Conservation (phyloP, 2,888 invertebrate genomes). For the Oxycera nigricornis region DNA sequence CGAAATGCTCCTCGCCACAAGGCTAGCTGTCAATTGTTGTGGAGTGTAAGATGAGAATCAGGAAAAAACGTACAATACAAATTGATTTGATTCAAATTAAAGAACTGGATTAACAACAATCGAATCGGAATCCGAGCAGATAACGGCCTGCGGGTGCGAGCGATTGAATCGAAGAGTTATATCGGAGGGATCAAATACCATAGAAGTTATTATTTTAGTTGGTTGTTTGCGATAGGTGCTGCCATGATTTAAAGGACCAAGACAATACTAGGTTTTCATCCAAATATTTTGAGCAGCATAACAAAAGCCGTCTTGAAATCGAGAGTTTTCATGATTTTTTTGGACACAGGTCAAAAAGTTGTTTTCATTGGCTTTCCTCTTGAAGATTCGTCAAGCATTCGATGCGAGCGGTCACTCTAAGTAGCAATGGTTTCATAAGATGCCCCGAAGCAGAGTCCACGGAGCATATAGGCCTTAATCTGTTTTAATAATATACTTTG, state of each 20-base stretch:
- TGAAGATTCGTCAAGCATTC: neutral
- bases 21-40: neutral
- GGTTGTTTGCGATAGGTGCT: neutral
- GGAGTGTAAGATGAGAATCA: conserved; percentile 11
- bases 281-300: neutral
- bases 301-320: neutral
- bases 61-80: conserved; percentile 13
- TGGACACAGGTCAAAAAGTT: neutral
- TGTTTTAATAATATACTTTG: conserved; percentile 27
- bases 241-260: too few relatives aligned
- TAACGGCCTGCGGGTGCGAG: neutral
- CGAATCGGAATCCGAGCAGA: conserved; percentile 14
- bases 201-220: neutral
- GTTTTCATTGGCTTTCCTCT: neutral
- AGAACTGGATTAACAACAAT: conserved; percentile 29
- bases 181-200: conserved; percentile 18
- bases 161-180: conserved; percentile 23
- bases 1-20: neutral
- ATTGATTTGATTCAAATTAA: conserved; percentile 22
- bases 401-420: too few relatives aligned
- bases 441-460: conserved; percentile 1
- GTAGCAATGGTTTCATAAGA: neutral
- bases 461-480: conserved; percentile 13
- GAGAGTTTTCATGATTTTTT: neutral
- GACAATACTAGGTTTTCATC: too few relatives aligned